phyloP scores from a whole-genome alignment of 23 tunicate species.

The Ciona savignyi region DNA sequence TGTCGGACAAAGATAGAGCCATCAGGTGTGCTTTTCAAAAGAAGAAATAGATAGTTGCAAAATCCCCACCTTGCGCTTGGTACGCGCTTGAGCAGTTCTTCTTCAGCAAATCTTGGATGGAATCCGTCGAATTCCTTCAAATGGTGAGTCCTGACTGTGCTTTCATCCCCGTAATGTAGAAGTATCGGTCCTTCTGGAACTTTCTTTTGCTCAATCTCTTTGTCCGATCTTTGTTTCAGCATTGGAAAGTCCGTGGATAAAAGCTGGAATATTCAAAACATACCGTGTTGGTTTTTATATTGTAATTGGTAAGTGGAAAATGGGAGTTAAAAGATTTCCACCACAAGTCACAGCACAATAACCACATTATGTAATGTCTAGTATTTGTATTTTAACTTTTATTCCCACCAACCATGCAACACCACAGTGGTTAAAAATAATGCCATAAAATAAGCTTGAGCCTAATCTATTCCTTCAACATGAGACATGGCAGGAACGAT shows the following conservation, averaged over 20 bases:
- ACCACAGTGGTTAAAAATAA: too few relatives aligned
- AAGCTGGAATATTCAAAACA: slow-evolving; percentile 19
- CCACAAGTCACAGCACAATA: too few relatives aligned
- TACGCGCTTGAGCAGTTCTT: slow-evolving; percentile 24
- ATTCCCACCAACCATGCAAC: too few relatives aligned
- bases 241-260: slow-evolving; percentile 20
- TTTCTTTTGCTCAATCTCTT: slow-evolving; percentile 31
- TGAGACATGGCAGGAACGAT: too few relatives aligned
- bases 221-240: slow-evolving; percentile 20
- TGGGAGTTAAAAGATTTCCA: too few relatives aligned
- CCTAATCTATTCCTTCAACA: background rate
- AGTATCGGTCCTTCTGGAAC: slow-evolving; percentile 42
- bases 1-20: too few relatives aligned
- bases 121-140: slow-evolving; percentile 43
- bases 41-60: too few relatives aligned
- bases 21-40: too few relatives aligned
- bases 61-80: slow-evolving; percentile 38
- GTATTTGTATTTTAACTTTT: too few relatives aligned
- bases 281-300: too few relatives aligned
- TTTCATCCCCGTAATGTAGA: slow-evolving; percentile 66
- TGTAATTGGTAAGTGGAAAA: too few relatives aligned
- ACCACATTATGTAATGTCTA: too few relatives aligned
- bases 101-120: slow-evolving; percentile 60
- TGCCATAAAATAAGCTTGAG: background rate
- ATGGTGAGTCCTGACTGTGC: slow-evolving; percentile 69